These are phyloP conservation scores for Operophtera brumata DNA, from an alignment of 2,888 invertebrate genomes.

Conservation along the genomic window DNA sequence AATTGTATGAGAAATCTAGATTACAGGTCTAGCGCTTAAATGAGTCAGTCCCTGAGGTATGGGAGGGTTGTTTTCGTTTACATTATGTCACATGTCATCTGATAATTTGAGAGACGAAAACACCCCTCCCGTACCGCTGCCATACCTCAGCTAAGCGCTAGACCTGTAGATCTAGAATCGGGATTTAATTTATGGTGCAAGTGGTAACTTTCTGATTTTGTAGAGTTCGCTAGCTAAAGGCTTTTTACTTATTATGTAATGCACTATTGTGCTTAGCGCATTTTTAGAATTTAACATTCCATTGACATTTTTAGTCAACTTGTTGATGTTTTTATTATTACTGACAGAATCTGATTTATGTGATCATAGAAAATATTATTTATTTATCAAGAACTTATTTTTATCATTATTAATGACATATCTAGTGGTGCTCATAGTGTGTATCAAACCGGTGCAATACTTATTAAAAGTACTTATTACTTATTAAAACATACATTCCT, in stretches of 20 bases:
- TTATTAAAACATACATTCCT: slow-evolving; percentile 27
- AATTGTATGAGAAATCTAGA: not conserved
- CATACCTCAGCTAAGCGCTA: too few species aligned
- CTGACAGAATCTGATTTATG: slow-evolving; percentile 37
- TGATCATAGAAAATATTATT: slow-evolving; percentile 29
- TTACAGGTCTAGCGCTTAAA: too few species aligned
- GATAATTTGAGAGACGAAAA: too few species aligned
- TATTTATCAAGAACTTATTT: slow-evolving; percentile 2
- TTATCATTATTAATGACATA: slow-evolving; percentile 25
- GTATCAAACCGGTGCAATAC: slow-evolving; percentile 27
- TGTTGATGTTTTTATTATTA: slow-evolving; percentile 34
- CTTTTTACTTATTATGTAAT: slow-evolving; percentile 2
- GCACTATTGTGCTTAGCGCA: slow-evolving; percentile 24
- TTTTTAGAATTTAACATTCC: slow-evolving; percentile 14
- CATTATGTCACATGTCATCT: too few species aligned
- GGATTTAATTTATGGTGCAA: not conserved
- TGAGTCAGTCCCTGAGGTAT: too few species aligned
- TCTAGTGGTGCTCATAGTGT: slow-evolving; percentile 36
- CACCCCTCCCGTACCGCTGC: too few species aligned
- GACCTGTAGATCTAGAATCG: not conserved
- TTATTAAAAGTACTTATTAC: too few species aligned
- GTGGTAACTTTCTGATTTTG: slow-evolving; percentile 5
- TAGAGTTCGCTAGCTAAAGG: slow-evolving; percentile 4
- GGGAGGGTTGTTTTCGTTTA: too few species aligned
- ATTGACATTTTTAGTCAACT: slow-evolving; percentile 25